phyloP scores from a whole-genome alignment of 2,797 vertebrate species.

The Pipistrellus pipistrellus region DNA sequence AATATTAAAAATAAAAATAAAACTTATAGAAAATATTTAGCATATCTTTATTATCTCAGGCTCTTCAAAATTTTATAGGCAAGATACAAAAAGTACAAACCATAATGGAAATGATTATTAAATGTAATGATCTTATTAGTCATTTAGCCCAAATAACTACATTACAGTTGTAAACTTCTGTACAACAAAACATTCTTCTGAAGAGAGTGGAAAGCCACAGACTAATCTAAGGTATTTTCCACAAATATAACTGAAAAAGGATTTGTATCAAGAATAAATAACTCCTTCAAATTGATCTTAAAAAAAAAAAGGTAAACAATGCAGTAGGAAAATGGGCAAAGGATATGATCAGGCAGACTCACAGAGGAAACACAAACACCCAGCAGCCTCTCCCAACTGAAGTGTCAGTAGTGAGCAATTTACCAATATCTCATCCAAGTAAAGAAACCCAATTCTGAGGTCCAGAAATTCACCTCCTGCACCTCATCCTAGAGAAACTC shows the following conservation, averaged over 20 bases:
- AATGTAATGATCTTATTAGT: background rate
- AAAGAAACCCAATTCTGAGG: background rate
- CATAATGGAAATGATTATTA: background rate
- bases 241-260: background rate
- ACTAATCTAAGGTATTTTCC: background rate
- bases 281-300: background rate
- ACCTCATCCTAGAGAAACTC: background rate
- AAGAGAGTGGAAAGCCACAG: background rate
- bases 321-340: background rate
- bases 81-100: background rate
- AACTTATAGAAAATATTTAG: background rate
- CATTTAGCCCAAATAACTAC: background rate
- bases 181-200: constrained; percentile 3
- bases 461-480: background rate
- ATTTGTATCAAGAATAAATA: background rate
- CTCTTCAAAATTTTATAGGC: background rate
- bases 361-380: background rate
- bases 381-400: background rate
- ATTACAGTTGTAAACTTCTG: background rate
- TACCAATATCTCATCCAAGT: background rate
- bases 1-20: background rate
- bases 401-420: accelerated
- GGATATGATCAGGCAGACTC: background rate
- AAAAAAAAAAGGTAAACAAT: background rate
- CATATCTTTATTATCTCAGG: background rate